Evolutionary conservation across 2,888 invertebrate genomes (phyloP).

Genomic region (Drosophila seclusa): DNA sequence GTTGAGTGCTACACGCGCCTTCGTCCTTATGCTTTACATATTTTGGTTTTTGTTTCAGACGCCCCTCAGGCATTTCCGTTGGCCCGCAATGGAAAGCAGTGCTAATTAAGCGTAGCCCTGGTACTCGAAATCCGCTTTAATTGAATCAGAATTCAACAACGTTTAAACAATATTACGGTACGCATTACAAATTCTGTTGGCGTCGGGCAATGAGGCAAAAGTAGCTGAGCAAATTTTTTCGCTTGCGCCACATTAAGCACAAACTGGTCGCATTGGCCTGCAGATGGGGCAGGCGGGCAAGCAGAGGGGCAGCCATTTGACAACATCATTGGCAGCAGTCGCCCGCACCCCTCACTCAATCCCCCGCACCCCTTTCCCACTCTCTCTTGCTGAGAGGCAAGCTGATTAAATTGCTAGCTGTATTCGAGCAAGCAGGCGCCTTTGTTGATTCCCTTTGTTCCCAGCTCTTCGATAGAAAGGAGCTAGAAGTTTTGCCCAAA

Average conservation of each 20-base stretch:
- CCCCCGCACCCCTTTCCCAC: not conserved
- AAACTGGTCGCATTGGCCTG: constrained; percentile 25
- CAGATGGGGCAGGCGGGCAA: constrained; percentile 1
- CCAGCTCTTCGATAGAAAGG: constrained; percentile 20
- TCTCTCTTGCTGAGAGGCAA: constrained; percentile 13
- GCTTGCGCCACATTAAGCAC: constrained; percentile 76
- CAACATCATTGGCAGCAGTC: constrained; percentile 70
- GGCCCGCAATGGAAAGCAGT: constrained; percentile 19
- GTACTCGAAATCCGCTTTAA: constrained; percentile 67
- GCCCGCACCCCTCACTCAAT: constrained; percentile 19
- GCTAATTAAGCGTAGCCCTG: constrained; percentile 69
- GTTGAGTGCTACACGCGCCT: constrained; percentile 43
- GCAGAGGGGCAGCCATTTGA: constrained; percentile 61
- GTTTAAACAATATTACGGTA: constrained; percentile 63
- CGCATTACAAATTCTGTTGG: constrained; percentile 68
- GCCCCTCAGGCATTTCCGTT: constrained; percentile 16
- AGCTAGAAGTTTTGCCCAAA: constrained; percentile 63
- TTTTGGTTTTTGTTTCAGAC: constrained; percentile 15
- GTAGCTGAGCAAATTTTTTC: constrained; percentile 55
- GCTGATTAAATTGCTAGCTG: constrained; percentile 73
- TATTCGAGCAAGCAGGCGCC: constrained; percentile 51
- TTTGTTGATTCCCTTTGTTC: constrained; percentile 70
- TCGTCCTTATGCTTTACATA: constrained; percentile 4
- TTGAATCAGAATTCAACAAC: constrained; percentile 65
- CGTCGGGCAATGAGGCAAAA: constrained; percentile 61